These are phyloP conservation scores for Sarcophaga caerulescens DNA, from an alignment of 2,888 invertebrate species.

Conservation along the genomic window DNA sequence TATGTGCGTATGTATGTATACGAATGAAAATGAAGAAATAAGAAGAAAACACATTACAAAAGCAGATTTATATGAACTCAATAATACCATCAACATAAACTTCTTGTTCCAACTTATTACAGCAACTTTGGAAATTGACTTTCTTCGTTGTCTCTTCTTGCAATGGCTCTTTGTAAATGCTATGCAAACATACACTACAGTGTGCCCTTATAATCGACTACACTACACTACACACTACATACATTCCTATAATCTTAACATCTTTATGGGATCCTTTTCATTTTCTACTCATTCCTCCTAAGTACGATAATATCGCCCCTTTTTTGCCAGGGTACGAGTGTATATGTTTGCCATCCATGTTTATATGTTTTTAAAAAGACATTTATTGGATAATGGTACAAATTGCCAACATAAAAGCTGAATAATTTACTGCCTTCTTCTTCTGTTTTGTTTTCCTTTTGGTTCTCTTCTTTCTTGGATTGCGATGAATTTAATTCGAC, in stretches of 20 bases:
- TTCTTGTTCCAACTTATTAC: constrained; percentile 35
- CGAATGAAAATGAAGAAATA: constrained; percentile 28
- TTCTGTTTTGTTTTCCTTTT: not conserved
- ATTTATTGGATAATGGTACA: constrained; percentile 71
- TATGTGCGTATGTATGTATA: constrained; percentile 26
- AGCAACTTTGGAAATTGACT: constrained; percentile 34
- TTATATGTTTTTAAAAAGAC: constrained; percentile 64
- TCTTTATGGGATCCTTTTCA: constrained; percentile 56
- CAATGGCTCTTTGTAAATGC: constrained; percentile 2
- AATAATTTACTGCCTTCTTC: constrained; percentile 70
- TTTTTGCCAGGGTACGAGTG: constrained; percentile 36
- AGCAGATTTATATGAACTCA: constrained; percentile 66
- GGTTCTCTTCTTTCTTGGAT: not conserved
- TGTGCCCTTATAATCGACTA: not conserved
- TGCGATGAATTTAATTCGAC: constrained; percentile 41
- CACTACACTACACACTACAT: not conserved
- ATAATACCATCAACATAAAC: constrained; percentile 48
- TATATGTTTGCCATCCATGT: constrained; percentile 62
- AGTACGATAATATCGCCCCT: not conserved
- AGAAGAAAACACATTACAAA: constrained; percentile 52
- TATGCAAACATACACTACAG: constrained; percentile 17
- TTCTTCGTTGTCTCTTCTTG: constrained; percentile 38
- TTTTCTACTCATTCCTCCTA: constrained; percentile 27
- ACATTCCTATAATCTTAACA: constrained; percentile 51
- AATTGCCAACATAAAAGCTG: constrained; percentile 73